Conservation (phyloP, 1,140 invertebrate species). For the Orchesella cincta region DNA sequence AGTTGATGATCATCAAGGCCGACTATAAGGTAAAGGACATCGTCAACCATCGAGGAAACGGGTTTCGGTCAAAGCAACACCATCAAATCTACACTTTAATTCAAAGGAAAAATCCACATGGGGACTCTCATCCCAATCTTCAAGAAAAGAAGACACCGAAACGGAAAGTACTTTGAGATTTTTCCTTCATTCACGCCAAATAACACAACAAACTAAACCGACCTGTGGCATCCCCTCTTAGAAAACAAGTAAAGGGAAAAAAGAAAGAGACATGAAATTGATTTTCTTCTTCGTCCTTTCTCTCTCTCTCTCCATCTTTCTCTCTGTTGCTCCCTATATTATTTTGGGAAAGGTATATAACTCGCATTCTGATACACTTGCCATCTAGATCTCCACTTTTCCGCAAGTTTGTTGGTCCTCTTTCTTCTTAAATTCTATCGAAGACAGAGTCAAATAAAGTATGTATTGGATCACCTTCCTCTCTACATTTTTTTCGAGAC, state of each 20-base stretch:
- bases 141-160: neutral
- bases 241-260: conserved; percentile 1
- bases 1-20: too few relatives aligned
- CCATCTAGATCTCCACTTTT: too few relatives aligned
- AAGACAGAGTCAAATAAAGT: too few relatives aligned
- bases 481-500: neutral
- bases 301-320: neutral
- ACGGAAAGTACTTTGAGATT: neutral
- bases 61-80: neutral
- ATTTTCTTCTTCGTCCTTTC: conserved; percentile 10
- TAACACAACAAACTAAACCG: neutral
- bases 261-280: conserved; percentile 18
- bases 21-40: too few relatives aligned
- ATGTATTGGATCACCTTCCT: too few relatives aligned
- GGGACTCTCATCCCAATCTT: neutral
- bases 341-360: too few relatives aligned
- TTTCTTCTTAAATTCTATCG: too few relatives aligned
- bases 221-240: conserved; percentile 19
- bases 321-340: neutral
- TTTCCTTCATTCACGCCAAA: neutral
- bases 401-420: too few relatives aligned
- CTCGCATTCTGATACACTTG: too few relatives aligned
- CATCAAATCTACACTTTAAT: conserved; percentile 14
- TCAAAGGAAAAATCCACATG: neutral
- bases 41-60: too few relatives aligned